A percentile compares a stretch with the other conserved stretches of the same genome.
phyloP scores from a whole-genome alignment of 2,797 vertebrate genomes.

The Momotus momota region DNA sequence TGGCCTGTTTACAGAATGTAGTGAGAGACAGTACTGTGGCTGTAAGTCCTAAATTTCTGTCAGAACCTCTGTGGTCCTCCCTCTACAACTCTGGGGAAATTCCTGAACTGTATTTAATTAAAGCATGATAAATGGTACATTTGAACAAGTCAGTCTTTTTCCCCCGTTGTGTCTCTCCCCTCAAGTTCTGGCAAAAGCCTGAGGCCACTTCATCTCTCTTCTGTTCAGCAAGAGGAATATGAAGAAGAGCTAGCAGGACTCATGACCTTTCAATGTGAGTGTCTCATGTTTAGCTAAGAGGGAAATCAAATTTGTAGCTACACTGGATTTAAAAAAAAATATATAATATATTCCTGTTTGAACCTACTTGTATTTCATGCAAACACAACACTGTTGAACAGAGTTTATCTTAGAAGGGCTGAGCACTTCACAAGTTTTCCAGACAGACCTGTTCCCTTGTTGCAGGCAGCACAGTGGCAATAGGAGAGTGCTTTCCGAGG shows the following conservation, averaged over 20 bases:
- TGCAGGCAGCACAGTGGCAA: not conserved
- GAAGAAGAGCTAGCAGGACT: not conserved
- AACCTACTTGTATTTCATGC: not conserved
- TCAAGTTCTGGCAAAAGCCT: not conserved
- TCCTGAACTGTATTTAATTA: conserved; percentile 18
- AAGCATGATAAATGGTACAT: not conserved
- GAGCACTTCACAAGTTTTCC: not conserved
- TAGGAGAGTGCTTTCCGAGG: not conserved
- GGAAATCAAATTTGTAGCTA: not conserved
- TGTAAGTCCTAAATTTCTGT: not conserved
- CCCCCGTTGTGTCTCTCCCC: not conserved
- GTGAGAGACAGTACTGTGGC: not conserved
- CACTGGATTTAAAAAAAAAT: not conserved
- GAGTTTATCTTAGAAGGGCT: not conserved
- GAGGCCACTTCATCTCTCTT: not conserved
- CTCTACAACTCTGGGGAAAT: not conserved
- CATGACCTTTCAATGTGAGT: not conserved
- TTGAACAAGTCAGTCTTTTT: not conserved
- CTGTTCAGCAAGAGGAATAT: not conserved
- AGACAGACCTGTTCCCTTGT: not conserved
- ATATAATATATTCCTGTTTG: not conserved
- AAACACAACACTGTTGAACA: not conserved
- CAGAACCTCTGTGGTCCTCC: not conserved
- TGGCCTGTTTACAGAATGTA: not conserved
- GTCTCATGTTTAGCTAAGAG: not conserved